Evolutionary conservation across 2,113 vertebrate genomes (phyloP).

Genomic region (Aspidoscelis tigris): DNA sequence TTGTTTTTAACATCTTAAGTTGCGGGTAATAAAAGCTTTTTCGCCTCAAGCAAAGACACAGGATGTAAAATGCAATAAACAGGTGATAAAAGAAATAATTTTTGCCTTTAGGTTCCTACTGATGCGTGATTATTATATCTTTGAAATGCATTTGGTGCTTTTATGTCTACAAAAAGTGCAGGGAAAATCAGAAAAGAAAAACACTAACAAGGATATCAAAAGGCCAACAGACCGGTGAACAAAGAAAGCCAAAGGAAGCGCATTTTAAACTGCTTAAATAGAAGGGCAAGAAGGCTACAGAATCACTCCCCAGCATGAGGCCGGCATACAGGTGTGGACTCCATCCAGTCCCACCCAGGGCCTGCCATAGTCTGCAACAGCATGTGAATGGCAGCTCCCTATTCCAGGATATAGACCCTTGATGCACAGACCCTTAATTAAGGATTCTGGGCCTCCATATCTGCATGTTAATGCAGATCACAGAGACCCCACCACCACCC

Average conservation of each 20-base stretch:
- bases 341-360: too few relatives aligned
- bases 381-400: too few relatives aligned
- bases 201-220: not conserved
- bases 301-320: too few relatives aligned
- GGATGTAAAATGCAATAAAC: too few relatives aligned
- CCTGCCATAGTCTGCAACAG: too few relatives aligned
- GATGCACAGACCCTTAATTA: too few relatives aligned
- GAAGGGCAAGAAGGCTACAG: not conserved
- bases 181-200: not conserved
- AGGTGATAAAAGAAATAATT: too few relatives aligned
- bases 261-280: not conserved
- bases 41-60: not conserved
- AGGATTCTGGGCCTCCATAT: too few relatives aligned
- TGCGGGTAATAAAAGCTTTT: not conserved
- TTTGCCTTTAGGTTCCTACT: not conserved
- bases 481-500: too few relatives aligned
- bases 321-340: too few relatives aligned
- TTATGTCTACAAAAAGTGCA: not conserved
- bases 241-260: not conserved
- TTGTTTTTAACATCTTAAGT: not conserved
- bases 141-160: not conserved
- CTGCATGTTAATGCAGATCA: too few relatives aligned
- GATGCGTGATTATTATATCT: not conserved
- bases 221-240: not conserved
- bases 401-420: too few relatives aligned